Percentiles rank a stretch among this genome's conserved stretches.
Evolutionary conservation across 2,797 vertebrate genomes (phyloP).

Genomic region (Sternarchorhynchus goeldii): DNA sequence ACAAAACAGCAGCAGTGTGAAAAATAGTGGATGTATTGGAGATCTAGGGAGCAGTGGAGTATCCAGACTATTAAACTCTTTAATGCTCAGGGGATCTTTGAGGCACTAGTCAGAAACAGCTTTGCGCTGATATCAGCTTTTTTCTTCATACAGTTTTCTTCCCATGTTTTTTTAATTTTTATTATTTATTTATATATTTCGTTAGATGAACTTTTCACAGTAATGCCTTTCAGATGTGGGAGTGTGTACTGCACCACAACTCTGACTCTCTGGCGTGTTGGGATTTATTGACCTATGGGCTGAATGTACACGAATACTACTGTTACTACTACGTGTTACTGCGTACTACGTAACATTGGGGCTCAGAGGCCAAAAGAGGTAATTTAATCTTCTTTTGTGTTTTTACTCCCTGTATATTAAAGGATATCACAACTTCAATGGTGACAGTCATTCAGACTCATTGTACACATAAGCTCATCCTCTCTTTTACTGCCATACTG

Average conservation of each 20-base stretch:
- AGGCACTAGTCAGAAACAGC: conserved; percentile 52
- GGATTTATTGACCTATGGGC: conserved; percentile 20
- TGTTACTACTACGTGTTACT: conserved; percentile 10
- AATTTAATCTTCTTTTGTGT: not conserved
- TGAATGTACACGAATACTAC: conserved; percentile 7
- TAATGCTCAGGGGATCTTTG: conserved; percentile 66
- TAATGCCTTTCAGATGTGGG: conserved; percentile 67
- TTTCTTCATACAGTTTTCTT: conserved; percentile 40
- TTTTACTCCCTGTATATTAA: not conserved
- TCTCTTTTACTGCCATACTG: too few relatives aligned
- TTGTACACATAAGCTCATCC: not conserved
- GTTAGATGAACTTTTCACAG: conserved; percentile 8
- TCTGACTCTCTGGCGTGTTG: conserved; percentile 22
- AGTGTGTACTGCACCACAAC: conserved; percentile 24
- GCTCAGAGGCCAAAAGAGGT: not conserved
- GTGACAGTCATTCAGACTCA: not conserved
- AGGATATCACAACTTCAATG: not conserved
- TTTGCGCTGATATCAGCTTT: conserved; percentile 64
- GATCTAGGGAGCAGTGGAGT: conserved; percentile 56
- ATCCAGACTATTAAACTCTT: conserved; percentile 65
- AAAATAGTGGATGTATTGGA: conserved; percentile 54
- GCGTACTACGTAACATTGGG: conserved; percentile 1
- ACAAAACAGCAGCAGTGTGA: conserved; percentile 35
- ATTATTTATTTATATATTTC: conserved; percentile 47
- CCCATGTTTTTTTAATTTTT: conserved; percentile 50